Conservation (phyloP, 2,113 vertebrate genomes). For the Pachycephala philippinensis region DNA sequence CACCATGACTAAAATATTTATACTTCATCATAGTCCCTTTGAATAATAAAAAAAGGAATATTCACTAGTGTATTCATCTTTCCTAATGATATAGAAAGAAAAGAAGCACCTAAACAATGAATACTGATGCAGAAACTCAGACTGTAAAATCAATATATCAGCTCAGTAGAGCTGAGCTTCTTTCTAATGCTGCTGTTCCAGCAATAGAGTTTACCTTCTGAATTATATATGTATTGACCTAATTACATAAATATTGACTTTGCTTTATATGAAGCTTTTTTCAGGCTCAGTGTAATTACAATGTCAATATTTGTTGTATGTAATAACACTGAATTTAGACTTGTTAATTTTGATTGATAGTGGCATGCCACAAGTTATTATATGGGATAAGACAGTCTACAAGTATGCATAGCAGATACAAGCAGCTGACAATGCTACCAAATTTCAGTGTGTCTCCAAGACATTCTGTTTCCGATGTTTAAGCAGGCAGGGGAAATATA, state of each 20-base stretch:
- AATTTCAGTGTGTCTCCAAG: background rate
- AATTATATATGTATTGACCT: constrained; percentile 74
- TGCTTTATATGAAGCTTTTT: constrained; percentile 65
- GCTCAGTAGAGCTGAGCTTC: constrained; percentile 42
- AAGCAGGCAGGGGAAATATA: background rate
- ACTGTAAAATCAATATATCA: constrained; percentile 71
- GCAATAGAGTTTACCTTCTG: constrained; percentile 56
- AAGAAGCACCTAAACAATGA: constrained; percentile 57
- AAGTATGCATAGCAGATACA: background rate
- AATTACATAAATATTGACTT: constrained; percentile 80
- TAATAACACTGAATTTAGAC: constrained; percentile 67
- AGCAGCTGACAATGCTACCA: background rate
- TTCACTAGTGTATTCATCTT: constrained; percentile 50
- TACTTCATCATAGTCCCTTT: background rate
- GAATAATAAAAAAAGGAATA: background rate
- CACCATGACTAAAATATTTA: constrained; percentile 32
- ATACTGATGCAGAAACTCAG: constrained; percentile 48
- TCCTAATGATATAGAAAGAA: constrained; percentile 53
- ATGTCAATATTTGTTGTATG: constrained; percentile 72
- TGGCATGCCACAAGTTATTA: constrained; percentile 36
- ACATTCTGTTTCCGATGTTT: background rate
- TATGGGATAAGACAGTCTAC: constrained; percentile 7
- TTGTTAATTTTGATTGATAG: constrained; percentile 72
- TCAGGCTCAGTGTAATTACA: constrained; percentile 66
- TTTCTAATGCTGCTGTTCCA: constrained; percentile 27